Evolutionary conservation across 2,888 invertebrate species (phyloP).

Genomic region (Fabriciana adippe): DNA sequence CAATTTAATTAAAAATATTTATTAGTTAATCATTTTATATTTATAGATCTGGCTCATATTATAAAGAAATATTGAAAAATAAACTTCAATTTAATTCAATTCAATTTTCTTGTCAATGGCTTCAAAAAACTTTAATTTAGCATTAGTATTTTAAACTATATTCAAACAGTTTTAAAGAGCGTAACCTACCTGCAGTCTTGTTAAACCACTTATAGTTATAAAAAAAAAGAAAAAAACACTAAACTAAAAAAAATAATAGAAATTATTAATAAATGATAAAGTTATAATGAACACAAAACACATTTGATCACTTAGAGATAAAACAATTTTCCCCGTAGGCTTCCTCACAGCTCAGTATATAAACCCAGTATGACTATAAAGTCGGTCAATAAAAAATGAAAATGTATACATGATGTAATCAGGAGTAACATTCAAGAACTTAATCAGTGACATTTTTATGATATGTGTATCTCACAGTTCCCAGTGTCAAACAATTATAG

Average conservation of each 20-base stretch:
- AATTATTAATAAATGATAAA: conserved; percentile 11
- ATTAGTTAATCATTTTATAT: too few relatives aligned
- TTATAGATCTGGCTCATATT: too few relatives aligned
- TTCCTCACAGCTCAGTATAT: conserved; percentile 49
- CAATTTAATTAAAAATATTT: too few relatives aligned
- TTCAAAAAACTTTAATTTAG: too few relatives aligned
- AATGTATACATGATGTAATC: conserved; percentile 52
- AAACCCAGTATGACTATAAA: conserved; percentile 51
- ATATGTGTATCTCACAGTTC: conserved; percentile 40
- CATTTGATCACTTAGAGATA: conserved; percentile 33
- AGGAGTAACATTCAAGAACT: conserved; percentile 37
- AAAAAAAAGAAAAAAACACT: not conserved
- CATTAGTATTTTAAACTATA: too few relatives aligned
- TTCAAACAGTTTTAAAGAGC: too few relatives aligned
- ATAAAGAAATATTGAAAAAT: too few relatives aligned
- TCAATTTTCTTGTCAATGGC: too few relatives aligned
- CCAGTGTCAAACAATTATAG: conserved; percentile 24
- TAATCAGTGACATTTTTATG: conserved; percentile 55
- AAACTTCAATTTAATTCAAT: too few relatives aligned
- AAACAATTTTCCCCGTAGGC: conserved; percentile 35
- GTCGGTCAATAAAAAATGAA: conserved; percentile 56
- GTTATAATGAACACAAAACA: conserved; percentile 15
- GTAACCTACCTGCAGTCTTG: too few relatives aligned
- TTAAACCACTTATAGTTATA: not conserved
- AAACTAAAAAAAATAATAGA: not conserved